phyloP scores from a whole-genome alignment of 2,113 vertebrate species.

The Tachuris rubrigastra region DNA sequence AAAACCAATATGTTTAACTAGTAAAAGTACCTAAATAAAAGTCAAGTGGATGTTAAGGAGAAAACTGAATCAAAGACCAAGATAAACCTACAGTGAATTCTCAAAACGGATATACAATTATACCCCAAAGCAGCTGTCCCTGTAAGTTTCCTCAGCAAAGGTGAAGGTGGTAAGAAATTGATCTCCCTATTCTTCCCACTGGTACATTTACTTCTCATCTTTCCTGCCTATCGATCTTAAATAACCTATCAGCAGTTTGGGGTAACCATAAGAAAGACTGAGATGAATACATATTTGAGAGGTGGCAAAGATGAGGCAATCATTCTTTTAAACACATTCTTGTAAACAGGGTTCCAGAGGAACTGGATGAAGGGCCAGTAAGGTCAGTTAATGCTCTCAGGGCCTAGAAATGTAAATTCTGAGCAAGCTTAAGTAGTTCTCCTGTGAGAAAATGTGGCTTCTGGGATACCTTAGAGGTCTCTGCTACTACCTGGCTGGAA shows the following conservation, averaged over 20 bases:
- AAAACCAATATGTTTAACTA: neutral
- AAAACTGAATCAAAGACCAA: neutral
- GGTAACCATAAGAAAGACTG: neutral
- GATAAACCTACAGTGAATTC: neutral
- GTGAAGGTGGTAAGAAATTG: neutral
- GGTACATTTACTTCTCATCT: neutral
- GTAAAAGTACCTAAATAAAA: neutral
- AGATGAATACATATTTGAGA: neutral
- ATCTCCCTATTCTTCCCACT: neutral
- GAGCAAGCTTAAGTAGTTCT: neutral
- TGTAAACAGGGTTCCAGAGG: accelerated
- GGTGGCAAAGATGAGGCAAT: neutral
- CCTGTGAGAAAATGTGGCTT: neutral
- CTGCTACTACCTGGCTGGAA: neutral
- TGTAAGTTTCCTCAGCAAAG: neutral
- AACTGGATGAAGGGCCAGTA: neutral
- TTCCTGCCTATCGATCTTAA: neutral
- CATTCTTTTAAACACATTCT: neutral
- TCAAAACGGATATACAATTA: neutral
- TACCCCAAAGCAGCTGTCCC: neutral
- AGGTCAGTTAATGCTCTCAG: neutral
- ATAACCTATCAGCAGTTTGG: neutral
- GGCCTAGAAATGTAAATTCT: accelerated
- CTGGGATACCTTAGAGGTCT: neutral
- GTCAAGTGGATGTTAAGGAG: neutral